Evolutionary conservation across 2,888 invertebrate genomes (phyloP).

Genomic region (Euphydryas editha): DNA sequence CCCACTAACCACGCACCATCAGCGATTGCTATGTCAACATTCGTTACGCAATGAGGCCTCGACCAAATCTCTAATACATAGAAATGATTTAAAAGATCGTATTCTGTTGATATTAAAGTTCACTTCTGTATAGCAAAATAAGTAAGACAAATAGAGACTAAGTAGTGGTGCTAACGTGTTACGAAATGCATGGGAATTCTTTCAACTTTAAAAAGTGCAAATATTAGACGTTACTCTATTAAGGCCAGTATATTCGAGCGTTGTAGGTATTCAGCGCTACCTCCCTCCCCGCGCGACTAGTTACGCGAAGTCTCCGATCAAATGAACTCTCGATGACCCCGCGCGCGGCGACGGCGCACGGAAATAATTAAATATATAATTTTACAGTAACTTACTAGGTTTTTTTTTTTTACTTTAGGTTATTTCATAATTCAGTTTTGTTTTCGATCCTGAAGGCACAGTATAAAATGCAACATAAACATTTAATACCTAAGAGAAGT

Average conservation of each 20-base stretch:
- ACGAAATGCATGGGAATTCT: slow-evolving; percentile 55
- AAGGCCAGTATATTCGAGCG: neutral
- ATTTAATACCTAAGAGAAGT: no score
- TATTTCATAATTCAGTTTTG: no score
- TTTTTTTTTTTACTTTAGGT: no score
- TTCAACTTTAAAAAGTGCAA: slow-evolving; percentile 24
- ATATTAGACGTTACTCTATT: neutral
- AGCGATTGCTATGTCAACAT: slow-evolving; percentile 71
- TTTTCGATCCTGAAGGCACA: no score
- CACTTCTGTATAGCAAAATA: slow-evolving; percentile 41
- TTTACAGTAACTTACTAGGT: no score
- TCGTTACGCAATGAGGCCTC: slow-evolving; percentile 77
- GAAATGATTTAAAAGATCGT: slow-evolving; percentile 33
- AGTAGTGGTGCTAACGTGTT: slow-evolving; percentile 52
- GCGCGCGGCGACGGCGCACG: no score
- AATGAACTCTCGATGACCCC: no score
- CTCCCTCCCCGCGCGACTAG: no score
- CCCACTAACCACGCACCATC: slow-evolving; percentile 52
- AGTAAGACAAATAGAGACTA: slow-evolving; percentile 49
- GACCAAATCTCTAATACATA: slow-evolving; percentile 45
- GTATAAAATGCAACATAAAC: no score
- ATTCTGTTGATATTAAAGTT: slow-evolving; percentile 33
- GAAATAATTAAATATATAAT: no score
- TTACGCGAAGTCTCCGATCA: no score
- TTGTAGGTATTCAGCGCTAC: no score